A percentile compares a stretch with the other conserved stretches of the same genome.
Conservation (phyloP, 2,888 invertebrate genomes). For the Stenodera caucasica region DNA sequence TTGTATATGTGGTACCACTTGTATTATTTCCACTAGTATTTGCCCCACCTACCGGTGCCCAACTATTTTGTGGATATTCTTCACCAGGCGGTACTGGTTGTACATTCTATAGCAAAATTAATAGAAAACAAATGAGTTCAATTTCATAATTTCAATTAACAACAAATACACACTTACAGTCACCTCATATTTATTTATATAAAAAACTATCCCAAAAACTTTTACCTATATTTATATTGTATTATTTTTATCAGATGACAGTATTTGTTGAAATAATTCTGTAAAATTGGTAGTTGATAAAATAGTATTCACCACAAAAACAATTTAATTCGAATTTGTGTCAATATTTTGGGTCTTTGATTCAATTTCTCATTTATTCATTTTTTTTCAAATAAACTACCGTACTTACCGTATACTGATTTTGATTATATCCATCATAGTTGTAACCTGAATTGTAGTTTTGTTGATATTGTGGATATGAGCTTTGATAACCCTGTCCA, state of each 20-base stretch:
- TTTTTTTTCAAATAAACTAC: slow-evolving; percentile 4
- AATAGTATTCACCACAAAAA: slow-evolving; percentile 27
- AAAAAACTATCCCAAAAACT: slow-evolving; percentile 15
- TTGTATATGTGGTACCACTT: slow-evolving; percentile 34
- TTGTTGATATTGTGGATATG: slow-evolving; percentile 40
- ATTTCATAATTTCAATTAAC: slow-evolving; percentile 4
- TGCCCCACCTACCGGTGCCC: slow-evolving; percentile 37
- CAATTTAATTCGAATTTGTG: slow-evolving; percentile 9
- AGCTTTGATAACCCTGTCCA: slow-evolving; percentile 36
- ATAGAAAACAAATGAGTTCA: slow-evolving; percentile 17
- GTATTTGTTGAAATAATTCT: slow-evolving; percentile 32
- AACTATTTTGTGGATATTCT: slow-evolving; percentile 36
- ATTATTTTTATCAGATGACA: slow-evolving; percentile 33
- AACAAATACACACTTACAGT: slow-evolving; percentile 28
- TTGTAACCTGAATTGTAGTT: slow-evolving; percentile 37
- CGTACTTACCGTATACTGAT: slow-evolving; percentile 32
- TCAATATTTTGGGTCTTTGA: neutral
- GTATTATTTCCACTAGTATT: slow-evolving; percentile 23
- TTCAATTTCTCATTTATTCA: neutral
- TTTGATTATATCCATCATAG: slow-evolving; percentile 38
- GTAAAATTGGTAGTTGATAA: slow-evolving; percentile 38
- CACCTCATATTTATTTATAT: slow-evolving; percentile 29
- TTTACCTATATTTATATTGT: slow-evolving; percentile 25
- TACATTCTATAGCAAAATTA: slow-evolving; percentile 27
- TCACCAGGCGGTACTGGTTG: slow-evolving; percentile 38